Evolutionary conservation across 2,797 vertebrate species (phyloP).

Genomic region (Manis javanica): DNA sequence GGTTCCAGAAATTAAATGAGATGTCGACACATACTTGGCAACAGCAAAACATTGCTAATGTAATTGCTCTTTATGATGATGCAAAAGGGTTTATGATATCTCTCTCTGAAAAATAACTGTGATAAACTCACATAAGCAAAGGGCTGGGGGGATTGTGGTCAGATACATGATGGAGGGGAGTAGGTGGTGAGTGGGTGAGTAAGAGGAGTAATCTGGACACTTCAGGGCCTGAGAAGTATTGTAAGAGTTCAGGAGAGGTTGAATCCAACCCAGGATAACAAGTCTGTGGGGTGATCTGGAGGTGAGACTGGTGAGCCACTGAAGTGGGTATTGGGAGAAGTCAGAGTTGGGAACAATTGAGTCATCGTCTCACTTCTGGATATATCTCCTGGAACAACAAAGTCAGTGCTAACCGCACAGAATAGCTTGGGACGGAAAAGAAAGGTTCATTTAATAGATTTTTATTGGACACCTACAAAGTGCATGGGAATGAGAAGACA

Average conservation of each 20-base stretch:
- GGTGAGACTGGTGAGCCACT: constrained; percentile 68
- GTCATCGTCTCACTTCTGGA: constrained; percentile 30
- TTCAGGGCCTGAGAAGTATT: constrained; percentile 6
- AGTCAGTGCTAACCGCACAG: not conserved
- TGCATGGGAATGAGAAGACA: not conserved
- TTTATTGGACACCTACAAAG: not conserved
- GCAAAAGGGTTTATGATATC: constrained; percentile 3
- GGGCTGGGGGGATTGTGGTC: constrained; percentile 34
- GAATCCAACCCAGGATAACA: constrained; percentile 54
- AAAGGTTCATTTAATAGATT: not conserved
- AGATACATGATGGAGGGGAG: constrained; percentile 58
- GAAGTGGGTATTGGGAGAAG: constrained; percentile 34
- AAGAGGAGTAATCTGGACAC: constrained; percentile 54
- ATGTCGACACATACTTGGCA: constrained; percentile 36
- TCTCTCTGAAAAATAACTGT: constrained; percentile 58
- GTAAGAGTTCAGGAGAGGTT: constrained; percentile 52
- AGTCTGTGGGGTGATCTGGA: constrained; percentile 57
- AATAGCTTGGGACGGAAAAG: not conserved
- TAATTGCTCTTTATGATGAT: constrained; percentile 46
- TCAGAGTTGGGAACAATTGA: constrained; percentile 49
- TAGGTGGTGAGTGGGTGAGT: constrained; percentile 66
- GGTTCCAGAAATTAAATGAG: constrained; percentile 33
- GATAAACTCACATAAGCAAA: constrained; percentile 53
- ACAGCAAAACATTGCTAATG: constrained; percentile 35
- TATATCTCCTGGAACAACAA: not conserved